These are phyloP conservation scores for Indicator maculatus DNA, from an alignment of 2,113 vertebrate species.

Conservation along the genomic window DNA sequence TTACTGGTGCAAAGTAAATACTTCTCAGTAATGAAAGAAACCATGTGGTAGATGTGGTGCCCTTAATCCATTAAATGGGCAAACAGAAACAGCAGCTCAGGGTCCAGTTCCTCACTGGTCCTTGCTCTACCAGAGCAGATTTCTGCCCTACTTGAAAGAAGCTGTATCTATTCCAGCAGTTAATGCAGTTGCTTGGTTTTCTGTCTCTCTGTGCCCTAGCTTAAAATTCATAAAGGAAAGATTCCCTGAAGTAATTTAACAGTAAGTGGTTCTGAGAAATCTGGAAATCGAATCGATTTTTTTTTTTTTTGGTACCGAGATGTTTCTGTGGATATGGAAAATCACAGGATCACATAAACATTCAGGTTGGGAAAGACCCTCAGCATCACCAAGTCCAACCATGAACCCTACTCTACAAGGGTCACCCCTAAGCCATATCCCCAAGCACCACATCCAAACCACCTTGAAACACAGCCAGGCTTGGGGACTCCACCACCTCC, in stretches of 20 bases:
- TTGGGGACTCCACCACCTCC: no score
- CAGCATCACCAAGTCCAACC: no score
- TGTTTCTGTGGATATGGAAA: constrained; percentile 9
- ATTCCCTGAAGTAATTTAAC: constrained; percentile 44
- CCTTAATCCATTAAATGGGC: constrained; percentile 10
- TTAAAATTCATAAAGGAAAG: constrained; percentile 45
- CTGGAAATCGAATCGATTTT: background rate
- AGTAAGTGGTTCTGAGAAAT: background rate
- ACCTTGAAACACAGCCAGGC: no score
- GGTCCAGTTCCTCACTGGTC: background rate
- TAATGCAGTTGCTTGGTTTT: constrained; percentile 33
- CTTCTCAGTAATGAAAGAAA: constrained; percentile 1
- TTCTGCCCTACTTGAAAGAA: constrained; percentile 3
- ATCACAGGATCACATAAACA: background rate
- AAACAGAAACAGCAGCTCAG: background rate
- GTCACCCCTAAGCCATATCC: no score
- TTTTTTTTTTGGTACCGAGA: background rate
- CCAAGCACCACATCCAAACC: no score
- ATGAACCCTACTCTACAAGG: no score
- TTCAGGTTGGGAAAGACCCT: no score
- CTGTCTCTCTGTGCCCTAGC: background rate
- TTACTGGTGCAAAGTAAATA: background rate
- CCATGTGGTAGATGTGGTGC: background rate
- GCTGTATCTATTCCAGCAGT: background rate
- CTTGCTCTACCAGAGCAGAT: background rate